Evolutionary conservation across 2,797 vertebrate genomes (phyloP).

Genomic region (Chaunax sp.): DNA sequence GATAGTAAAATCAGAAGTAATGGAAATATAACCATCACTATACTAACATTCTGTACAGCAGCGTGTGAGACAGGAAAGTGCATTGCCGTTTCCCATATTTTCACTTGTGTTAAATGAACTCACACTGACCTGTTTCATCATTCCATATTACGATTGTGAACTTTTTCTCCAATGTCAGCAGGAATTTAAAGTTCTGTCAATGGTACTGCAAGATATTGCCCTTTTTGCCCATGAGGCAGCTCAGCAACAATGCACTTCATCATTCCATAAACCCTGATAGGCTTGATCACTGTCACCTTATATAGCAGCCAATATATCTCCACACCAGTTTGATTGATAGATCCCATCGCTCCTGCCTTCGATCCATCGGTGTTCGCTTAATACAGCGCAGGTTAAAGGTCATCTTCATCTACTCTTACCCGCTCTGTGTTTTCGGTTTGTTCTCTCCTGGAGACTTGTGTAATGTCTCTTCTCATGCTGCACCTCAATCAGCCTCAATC

Average conservation of each 20-base stretch:
- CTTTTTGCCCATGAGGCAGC: conserved; percentile 26
- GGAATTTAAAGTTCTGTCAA: conserved; percentile 13
- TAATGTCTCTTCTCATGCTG: neutral
- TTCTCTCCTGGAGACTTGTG: conserved; percentile 26
- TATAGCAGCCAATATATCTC: conserved; percentile 48
- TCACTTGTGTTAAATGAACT: neutral
- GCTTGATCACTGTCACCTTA: conserved; percentile 49
- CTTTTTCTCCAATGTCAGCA: conserved; percentile 22
- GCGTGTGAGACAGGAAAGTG: neutral
- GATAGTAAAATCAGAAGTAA: too few relatives aligned
- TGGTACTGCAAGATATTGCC: conserved; percentile 14
- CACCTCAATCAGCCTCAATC: conserved; percentile 48
- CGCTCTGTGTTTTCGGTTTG: conserved; percentile 2
- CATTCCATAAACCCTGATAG: conserved; percentile 39
- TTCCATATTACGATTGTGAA: neutral
- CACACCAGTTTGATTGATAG: conserved; percentile 58
- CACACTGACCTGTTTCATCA: neutral
- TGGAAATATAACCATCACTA: too few relatives aligned
- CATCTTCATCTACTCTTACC: conserved; percentile 21
- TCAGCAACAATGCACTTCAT: conserved; percentile 33
- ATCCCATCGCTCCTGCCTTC: conserved; percentile 40
- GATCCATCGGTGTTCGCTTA: conserved; percentile 25
- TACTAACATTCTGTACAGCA: neutral
- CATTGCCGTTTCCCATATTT: conserved; percentile 7
- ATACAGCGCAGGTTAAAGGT: conserved; percentile 50